Evolutionary conservation across 2,888 invertebrate species (phyloP).

Genomic region (Tipula unca): DNA sequence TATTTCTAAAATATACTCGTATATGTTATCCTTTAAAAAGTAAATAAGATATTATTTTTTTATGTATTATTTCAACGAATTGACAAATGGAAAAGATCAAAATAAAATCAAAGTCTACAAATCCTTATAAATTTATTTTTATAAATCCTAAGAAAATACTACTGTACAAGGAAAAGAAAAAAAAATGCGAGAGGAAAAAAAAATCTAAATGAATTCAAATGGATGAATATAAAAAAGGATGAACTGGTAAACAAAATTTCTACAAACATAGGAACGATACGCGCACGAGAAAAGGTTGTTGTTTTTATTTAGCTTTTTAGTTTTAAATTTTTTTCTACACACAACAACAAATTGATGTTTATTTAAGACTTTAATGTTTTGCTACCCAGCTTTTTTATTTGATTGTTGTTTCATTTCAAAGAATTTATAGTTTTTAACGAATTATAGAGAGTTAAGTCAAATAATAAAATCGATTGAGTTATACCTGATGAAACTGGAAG

Average conservation of each 20-base stretch:
- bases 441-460: not conserved
- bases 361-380: not conserved
- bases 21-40: not conserved
- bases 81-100: slow-evolving; percentile 8
- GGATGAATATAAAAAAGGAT: not conserved
- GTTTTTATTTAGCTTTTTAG: not conserved
- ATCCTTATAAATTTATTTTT: not conserved
- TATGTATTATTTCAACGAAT: not conserved
- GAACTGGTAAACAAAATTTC: not conserved
- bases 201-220: not conserved
- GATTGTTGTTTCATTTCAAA: not conserved
- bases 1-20: not conserved
- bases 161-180: not conserved
- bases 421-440: not conserved
- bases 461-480: not conserved
- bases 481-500: no score
- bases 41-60: not conserved
- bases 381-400: not conserved
- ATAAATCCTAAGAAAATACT: not conserved
- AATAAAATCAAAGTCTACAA: slow-evolving; percentile 8
- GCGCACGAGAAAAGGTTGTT: not conserved
- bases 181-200: not conserved
- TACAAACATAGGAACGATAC: not conserved
- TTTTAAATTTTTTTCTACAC: not conserved
- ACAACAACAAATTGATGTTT: not conserved